Conservation (phyloP, 2,797 vertebrate genomes). For the Pristis pectinata region DNA sequence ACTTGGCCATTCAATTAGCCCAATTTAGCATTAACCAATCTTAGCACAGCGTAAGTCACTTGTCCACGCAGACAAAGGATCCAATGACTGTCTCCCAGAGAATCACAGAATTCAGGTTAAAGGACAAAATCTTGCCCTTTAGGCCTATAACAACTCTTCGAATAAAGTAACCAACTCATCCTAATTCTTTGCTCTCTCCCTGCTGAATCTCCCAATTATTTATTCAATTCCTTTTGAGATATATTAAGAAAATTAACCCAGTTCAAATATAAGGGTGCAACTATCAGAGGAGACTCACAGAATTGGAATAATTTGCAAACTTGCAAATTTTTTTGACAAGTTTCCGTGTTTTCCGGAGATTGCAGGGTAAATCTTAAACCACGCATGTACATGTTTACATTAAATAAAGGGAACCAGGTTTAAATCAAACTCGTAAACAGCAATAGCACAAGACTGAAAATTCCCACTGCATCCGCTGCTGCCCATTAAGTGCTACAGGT, state of each 20-base stretch:
- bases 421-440: background rate
- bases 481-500: background rate
- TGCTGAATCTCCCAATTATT: background rate
- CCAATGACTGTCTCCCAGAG: background rate
- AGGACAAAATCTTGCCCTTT: background rate
- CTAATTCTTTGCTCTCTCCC: background rate
- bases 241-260: background rate
- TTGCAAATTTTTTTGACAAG: background rate
- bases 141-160: background rate
- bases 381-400: background rate
- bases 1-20: background rate
- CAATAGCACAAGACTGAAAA: background rate
- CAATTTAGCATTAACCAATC: background rate
- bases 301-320: background rate
- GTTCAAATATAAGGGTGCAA: background rate
- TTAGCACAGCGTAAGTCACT: background rate
- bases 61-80: background rate
- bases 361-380: too few relatives aligned
- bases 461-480: background rate
- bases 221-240: background rate
- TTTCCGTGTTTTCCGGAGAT: background rate
- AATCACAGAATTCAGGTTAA: background rate
- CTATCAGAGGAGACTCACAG: background rate
- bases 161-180: background rate
- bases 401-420: background rate